Percentiles rank a stretch among this genome's conserved stretches.
Conservation (phyloP, 1,140 invertebrate species). For the Drosophila pandora region DNA sequence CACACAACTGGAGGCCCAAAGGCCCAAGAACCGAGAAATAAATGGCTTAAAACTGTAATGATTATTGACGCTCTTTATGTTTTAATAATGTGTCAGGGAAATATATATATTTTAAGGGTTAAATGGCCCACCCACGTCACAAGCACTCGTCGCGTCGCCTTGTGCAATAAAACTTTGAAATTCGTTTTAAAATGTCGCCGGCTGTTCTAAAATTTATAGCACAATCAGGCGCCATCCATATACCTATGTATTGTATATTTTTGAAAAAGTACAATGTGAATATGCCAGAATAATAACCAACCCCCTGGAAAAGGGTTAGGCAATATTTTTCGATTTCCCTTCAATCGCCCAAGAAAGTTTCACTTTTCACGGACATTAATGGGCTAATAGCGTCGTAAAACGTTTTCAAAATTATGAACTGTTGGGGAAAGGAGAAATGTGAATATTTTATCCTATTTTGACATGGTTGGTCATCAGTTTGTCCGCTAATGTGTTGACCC, state of each 20-base stretch:
- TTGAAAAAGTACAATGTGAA: conserved; percentile 55
- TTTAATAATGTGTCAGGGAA: conserved; percentile 77
- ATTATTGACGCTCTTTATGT: conserved; percentile 82
- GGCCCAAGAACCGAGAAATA: conserved; percentile 46
- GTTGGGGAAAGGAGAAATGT: not conserved
- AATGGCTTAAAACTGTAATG: conserved; percentile 77
- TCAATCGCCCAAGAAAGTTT: conserved; percentile 28
- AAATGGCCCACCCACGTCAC: conserved; percentile 69
- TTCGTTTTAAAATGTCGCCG: conserved; percentile 77
- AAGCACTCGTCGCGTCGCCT: conserved; percentile 59
- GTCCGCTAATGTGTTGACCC: conserved; percentile 37
- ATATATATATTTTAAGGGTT: conserved; percentile 71
- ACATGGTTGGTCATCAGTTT: conserved; percentile 27
- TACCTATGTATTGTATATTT: conserved; percentile 17
- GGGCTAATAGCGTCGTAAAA: conserved; percentile 33
- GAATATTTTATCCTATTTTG: conserved; percentile 10
- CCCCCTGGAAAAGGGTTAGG: conserved; percentile 18
- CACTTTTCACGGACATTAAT: conserved; percentile 29
- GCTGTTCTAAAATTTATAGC: conserved; percentile 74
- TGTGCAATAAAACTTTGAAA: conserved; percentile 77
- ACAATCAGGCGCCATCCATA: conserved; percentile 59
- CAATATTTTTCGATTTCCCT: conserved; percentile 12
- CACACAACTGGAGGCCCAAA: conserved; percentile 15
- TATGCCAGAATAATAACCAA: conserved; percentile 54
- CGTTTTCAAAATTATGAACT: conserved; percentile 8